Percentiles rank a stretch among this genome's conserved stretches.
Conservation (phyloP, 2,113 vertebrate genomes). For the Pseudorasbora parva region DNA sequence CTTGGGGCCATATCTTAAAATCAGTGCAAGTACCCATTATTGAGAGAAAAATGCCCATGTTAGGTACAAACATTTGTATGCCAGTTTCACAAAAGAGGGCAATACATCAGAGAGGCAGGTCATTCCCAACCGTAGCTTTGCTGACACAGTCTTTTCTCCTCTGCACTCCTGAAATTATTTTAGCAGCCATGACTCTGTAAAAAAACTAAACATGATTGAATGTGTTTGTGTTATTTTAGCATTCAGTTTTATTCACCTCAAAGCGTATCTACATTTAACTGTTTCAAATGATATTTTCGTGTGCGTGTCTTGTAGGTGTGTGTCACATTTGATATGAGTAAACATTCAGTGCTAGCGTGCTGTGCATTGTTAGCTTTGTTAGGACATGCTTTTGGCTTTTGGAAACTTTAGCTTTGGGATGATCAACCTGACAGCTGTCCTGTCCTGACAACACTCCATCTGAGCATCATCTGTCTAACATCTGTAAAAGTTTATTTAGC, state of each 20-base stretch:
- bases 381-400: conserved; percentile 22
- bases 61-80: conserved; percentile 14
- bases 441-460: conserved; percentile 10
- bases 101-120: conserved; percentile 17
- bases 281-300: neutral
- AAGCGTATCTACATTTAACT: neutral
- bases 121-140: conserved; percentile 8
- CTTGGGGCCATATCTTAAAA: conserved; percentile 8
- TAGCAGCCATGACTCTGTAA: no score
- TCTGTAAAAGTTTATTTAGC: neutral
- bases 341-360: neutral
- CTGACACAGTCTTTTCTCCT: neutral
- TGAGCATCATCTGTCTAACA: neutral
- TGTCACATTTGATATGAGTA: neutral
- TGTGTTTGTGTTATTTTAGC: conserved; percentile 5
- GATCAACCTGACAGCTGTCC: neutral
- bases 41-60: conserved; percentile 1
- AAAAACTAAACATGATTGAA: neutral
- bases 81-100: neutral
- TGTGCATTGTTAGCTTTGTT: conserved; percentile 19
- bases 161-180: neutral
- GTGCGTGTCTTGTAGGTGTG: neutral
- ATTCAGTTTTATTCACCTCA: neutral
- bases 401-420: conserved; percentile 30
- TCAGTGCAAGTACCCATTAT: conserved; percentile 18